Evolutionary conservation across 2,113 vertebrate genomes (phyloP), one percentile per base, ranked within the genome.

Genomic region (Bolborhynchus lineola): DNA sequence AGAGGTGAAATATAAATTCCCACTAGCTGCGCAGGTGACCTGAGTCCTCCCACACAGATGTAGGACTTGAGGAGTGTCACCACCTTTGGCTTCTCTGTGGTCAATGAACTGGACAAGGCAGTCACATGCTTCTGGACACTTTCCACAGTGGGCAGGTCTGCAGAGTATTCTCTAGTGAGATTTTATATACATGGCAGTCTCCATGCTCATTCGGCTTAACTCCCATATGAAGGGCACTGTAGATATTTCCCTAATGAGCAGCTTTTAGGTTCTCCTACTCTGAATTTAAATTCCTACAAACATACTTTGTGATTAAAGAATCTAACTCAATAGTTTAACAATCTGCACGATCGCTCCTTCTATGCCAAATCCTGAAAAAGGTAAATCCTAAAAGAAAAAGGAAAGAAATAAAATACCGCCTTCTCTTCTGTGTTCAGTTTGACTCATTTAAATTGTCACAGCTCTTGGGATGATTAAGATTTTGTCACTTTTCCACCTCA

Each of bases 401-500:
- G 21, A 60, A 70, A 55, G 35, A 82, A 88, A 82, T 25, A 10
- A n/a, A 60, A 79, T 60, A 29, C 3, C 46, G 16, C 29, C 28
- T 70, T 93, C 57, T 78, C 21, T 13, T 80, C 50, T 60, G 4
- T 49, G 18, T 79, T 92, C 25, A 83, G 59, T 90, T 93, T 93
- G 25, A 37, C 79, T 84, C 63, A 71, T 90, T 94, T 93, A 91
- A 89, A 70, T 81, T 7, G 6, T 24, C 44, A 28, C 44, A 68
- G 46, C 37, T 96, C 64, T 86, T 50, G 52, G 49, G 53, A 92
- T 91, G 92, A 97, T 95, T 86, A 95, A 86, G 71, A 81, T 80
- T 59, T 88, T 96, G 90, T 93, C 81, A 80, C 62, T 95, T 96
- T 93, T 88, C 50, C 63, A 82, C 76, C 75, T 95, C 82, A 77